These are phyloP conservation scores for Actenoides hombroni DNA, from an alignment of 2,113 vertebrate species.

Conservation along the genomic window DNA sequence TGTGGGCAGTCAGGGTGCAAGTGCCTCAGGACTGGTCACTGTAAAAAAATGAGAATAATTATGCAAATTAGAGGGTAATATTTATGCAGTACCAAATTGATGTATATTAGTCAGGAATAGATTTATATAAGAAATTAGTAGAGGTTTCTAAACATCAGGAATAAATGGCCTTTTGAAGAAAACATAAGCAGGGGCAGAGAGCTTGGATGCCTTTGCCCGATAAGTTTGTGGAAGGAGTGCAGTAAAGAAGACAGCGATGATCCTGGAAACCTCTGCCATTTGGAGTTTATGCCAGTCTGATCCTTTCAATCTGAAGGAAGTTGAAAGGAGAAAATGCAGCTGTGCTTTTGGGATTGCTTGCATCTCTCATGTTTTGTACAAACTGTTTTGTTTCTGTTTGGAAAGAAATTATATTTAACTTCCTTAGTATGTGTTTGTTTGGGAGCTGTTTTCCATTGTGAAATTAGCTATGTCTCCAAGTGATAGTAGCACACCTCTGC, in stretches of 20 bases:
- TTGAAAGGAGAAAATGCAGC: neutral
- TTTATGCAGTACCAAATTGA: neutral
- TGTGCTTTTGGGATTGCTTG: neutral
- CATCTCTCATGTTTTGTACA: neutral
- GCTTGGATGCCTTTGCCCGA: neutral
- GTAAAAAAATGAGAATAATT: neutral
- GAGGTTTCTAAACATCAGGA: neutral
- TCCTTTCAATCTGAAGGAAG: neutral
- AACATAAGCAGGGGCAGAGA: neutral
- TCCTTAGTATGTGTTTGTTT: neutral
- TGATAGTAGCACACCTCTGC: neutral
- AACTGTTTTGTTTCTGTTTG: neutral
- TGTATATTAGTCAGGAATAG: neutral
- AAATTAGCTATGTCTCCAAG: neutral
- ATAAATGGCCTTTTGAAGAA: neutral
- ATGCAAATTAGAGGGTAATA: neutral
- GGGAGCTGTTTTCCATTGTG: neutral
- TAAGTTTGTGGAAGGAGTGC: neutral
- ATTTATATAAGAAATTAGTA: neutral
- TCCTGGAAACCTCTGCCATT: neutral
- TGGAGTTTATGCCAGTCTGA: neutral
- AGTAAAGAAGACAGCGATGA: neutral
- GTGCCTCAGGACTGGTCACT: neutral
- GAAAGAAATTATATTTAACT: neutral
- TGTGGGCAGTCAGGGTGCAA: neutral